Percentiles rank a stretch among this genome's conserved stretches.
These are phyloP conservation scores for Sinonovacula constricta DNA, from an alignment of 1,140 invertebrate species.

Conservation along the genomic window DNA sequence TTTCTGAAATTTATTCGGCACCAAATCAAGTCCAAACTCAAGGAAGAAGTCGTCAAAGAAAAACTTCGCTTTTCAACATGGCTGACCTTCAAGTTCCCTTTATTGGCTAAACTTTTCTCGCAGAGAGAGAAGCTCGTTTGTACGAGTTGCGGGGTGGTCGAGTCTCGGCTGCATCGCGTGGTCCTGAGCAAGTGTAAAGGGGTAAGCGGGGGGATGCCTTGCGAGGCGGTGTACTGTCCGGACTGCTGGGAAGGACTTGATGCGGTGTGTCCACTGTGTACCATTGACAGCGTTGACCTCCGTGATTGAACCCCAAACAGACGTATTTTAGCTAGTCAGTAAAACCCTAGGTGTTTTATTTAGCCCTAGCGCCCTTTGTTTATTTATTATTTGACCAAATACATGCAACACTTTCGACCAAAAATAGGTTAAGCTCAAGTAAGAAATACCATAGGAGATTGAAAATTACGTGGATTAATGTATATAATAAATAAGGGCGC, in stretches of 20 bases:
- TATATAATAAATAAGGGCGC: no score
- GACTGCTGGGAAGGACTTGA: slow-evolving; percentile 23
- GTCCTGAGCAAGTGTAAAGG: slow-evolving; percentile 29
- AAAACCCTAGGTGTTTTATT: no score
- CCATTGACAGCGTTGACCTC: slow-evolving; percentile 1
- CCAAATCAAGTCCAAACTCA: slow-evolving; percentile 28
- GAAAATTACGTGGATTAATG: no score
- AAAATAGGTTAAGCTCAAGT: no score
- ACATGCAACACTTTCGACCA: no score
- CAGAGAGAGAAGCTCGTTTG: slow-evolving; percentile 17
- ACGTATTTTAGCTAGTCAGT: no score
- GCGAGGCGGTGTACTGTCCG: slow-evolving; percentile 30
- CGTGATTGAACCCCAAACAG: no score
- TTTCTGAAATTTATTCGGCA: slow-evolving; percentile 40
- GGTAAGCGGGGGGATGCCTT: neutral
- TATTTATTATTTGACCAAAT: no score
- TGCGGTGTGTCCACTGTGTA: slow-evolving; percentile 27
- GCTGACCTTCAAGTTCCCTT: slow-evolving; percentile 31
- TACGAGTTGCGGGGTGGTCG: slow-evolving; percentile 27
- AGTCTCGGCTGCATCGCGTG: slow-evolving; percentile 17
- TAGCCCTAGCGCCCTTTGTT: no score
- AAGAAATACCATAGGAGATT: no score
- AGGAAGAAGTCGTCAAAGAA: slow-evolving; percentile 38
- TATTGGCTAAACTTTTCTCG: slow-evolving; percentile 23
- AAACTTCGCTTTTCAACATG: slow-evolving; percentile 33